Percentiles rank a stretch among this genome's conserved stretches.
phyloP scores from a whole-genome alignment of 2,888 invertebrate species.

The Rambutsinella grinnellia region DNA sequence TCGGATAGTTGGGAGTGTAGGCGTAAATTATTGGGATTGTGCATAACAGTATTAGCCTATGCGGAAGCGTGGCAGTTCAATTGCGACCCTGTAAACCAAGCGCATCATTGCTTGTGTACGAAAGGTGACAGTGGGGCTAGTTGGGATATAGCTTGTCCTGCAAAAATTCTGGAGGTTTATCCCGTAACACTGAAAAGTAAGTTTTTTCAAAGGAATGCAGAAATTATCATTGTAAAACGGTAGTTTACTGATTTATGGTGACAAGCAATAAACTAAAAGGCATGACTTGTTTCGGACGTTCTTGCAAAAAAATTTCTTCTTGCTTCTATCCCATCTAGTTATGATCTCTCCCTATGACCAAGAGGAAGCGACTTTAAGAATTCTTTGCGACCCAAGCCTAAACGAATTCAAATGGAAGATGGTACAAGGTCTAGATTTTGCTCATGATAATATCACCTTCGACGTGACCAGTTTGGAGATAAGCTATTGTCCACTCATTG shows the following conservation, averaged over 20 bases:
- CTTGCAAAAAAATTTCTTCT: not conserved
- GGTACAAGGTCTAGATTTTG: conserved; percentile 58
- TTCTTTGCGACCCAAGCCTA: conserved; percentile 55
- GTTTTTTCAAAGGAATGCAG: no score
- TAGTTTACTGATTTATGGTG: not conserved
- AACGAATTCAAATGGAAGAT: conserved; percentile 56
- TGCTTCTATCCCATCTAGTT: conserved; percentile 25
- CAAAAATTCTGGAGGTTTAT: conserved; percentile 49
- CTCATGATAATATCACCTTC: conserved; percentile 41
- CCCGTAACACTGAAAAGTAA: conserved; percentile 61
- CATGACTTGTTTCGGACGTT: not conserved
- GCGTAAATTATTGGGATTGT: no score
- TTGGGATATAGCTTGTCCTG: conserved; percentile 60
- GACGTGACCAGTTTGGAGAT: conserved; percentile 57
- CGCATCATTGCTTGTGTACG: conserved; percentile 43
- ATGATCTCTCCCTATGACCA: conserved; percentile 44
- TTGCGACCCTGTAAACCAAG: conserved; percentile 55
- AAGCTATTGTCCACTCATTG: conserved; percentile 52
- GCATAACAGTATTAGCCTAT: no score
- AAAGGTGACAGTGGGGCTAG: conserved; percentile 35
- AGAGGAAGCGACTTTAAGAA: conserved; percentile 43
- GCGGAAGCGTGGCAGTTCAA: conserved; percentile 27
- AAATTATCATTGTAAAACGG: not conserved
- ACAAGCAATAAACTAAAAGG: not conserved
- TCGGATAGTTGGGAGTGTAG: no score